Evolutionary conservation across 2,113 vertebrate genomes (phyloP).

Genomic region (Barnardius zonarius): DNA sequence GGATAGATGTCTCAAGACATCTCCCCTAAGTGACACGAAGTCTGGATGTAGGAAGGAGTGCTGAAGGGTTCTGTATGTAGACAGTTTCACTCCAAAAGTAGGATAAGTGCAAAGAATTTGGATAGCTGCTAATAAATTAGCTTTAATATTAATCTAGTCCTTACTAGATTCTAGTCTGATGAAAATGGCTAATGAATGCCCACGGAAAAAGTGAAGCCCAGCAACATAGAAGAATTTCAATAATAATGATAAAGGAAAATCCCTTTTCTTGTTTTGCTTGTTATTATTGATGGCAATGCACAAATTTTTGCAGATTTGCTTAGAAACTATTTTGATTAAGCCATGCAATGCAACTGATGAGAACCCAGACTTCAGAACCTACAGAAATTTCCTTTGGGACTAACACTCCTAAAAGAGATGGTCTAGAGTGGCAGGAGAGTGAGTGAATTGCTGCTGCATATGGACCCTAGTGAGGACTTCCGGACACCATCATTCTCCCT

Average conservation of each 20-base stretch:
- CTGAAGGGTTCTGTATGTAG: neutral
- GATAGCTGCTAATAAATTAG: neutral
- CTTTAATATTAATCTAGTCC: neutral
- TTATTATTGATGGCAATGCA: neutral
- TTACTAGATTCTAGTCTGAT: neutral
- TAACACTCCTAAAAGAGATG: neutral
- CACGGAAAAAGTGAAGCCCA: neutral
- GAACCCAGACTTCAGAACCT: neutral
- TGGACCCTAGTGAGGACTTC: neutral
- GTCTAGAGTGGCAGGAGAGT: neutral
- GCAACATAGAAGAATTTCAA: neutral
- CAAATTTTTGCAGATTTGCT: neutral
- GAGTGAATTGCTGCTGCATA: neutral
- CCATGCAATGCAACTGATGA: neutral
- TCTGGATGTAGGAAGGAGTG: neutral
- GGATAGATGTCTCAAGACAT: slow-evolving; percentile 69
- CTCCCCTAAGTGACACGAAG: slow-evolving; percentile 42
- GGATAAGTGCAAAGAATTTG: neutral
- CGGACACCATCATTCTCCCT: neutral
- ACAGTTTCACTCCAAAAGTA: neutral
- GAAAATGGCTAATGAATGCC: neutral
- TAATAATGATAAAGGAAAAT: neutral
- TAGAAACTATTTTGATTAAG: neutral
- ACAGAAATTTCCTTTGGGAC: neutral
- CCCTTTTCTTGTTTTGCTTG: neutral